These are phyloP conservation scores for Atrina japonica DNA, from an alignment of 2,888 invertebrate species.

Conservation along the genomic window DNA sequence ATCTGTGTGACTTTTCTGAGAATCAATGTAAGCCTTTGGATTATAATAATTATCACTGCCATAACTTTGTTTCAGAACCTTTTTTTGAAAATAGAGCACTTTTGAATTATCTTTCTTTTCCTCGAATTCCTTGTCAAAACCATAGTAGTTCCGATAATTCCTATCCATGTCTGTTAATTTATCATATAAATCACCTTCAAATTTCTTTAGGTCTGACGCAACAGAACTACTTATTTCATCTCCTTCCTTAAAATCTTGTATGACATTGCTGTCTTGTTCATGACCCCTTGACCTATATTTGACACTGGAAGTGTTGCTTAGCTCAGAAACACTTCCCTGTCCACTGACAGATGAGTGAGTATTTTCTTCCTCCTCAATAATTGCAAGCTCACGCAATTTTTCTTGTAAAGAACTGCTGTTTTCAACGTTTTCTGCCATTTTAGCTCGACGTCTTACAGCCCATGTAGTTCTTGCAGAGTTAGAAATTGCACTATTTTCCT, in stretches of 20 bases:
- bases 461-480: conserved; percentile 48
- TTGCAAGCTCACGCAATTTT: conserved; percentile 66
- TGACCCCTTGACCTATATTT: conserved; percentile 19
- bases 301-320: background rate
- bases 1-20: conserved; percentile 20
- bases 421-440: conserved; percentile 61
- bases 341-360: conserved; percentile 16
- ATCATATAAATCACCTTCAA: conserved; percentile 57
- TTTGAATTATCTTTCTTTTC: conserved; percentile 56
- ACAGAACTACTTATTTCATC: conserved; percentile 24
- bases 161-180: conserved; percentile 64
- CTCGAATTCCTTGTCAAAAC: conserved; percentile 53
- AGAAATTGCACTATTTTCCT: conserved; percentile 53
- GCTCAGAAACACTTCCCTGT: conserved; percentile 1
- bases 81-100: conserved; percentile 63
- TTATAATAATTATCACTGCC: conserved; percentile 59
- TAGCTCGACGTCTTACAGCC: conserved; percentile 59
- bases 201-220: conserved; percentile 34
- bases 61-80: conserved; percentile 58
- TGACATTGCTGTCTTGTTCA: background rate
- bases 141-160: conserved; percentile 64
- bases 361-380: conserved; percentile 70
- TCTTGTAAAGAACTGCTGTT: conserved; percentile 61
- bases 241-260: conserved; percentile 1
- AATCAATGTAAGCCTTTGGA: conserved; percentile 45